phyloP scores from a whole-genome alignment of 2,888 invertebrate genomes.

The Cephus pygmeus region DNA sequence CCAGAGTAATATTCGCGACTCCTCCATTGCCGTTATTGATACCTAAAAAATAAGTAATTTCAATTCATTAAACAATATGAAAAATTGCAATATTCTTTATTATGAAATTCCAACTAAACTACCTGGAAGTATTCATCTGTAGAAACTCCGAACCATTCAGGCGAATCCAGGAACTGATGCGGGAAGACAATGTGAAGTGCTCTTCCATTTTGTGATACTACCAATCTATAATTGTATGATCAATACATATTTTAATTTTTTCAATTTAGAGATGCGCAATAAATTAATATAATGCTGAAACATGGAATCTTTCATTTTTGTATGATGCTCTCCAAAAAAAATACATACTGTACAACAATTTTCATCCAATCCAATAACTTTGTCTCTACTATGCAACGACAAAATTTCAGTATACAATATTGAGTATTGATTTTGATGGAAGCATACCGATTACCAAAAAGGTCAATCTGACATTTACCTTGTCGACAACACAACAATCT shows the following conservation, averaged over 20 bases:
- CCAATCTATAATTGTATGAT: conserved; percentile 71
- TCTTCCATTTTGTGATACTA: conserved; percentile 86
- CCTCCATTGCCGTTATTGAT: conserved; percentile 88
- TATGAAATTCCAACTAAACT: conserved; percentile 28
- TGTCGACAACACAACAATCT: background rate
- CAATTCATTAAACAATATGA: background rate
- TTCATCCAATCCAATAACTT: background rate
- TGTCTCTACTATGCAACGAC: background rate
- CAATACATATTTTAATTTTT: background rate
- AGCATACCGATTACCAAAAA: background rate
- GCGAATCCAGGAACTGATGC: conserved; percentile 89
- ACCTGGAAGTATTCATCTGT: conserved; percentile 90
- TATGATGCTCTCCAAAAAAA: background rate
- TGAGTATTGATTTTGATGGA: background rate
- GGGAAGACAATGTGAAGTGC: conserved; percentile 88
- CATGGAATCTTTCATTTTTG: too few species aligned
- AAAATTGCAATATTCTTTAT: background rate
- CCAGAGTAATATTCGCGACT: conserved; percentile 85
- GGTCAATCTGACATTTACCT: background rate
- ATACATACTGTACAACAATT: background rate
- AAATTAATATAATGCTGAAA: background rate
- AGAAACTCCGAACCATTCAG: conserved; percentile 90
- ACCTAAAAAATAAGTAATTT: conserved; percentile 69
- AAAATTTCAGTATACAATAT: background rate
- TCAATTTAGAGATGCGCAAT: background rate